A percentile compares a stretch with the other conserved stretches of the same genome.
Conservation (phyloP, 2,888 invertebrate genomes). For the Noctuana brunneofusca region DNA sequence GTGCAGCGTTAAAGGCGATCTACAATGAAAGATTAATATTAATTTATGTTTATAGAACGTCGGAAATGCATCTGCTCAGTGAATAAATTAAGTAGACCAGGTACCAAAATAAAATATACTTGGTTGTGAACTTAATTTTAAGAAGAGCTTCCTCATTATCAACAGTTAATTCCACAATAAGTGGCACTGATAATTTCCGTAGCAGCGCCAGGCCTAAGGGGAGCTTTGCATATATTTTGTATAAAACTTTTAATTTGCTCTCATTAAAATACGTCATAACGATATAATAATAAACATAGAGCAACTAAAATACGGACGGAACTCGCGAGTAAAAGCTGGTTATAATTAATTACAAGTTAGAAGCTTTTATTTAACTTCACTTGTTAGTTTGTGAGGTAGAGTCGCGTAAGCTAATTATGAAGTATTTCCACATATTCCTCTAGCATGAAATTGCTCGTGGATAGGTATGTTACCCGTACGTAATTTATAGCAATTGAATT, state of each 20-base stretch:
- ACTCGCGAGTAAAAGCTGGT: slow-evolving; percentile 22
- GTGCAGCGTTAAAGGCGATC: no score
- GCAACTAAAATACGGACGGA: slow-evolving; percentile 16
- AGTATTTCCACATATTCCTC: slow-evolving; percentile 16
- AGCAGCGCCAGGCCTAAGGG: slow-evolving; percentile 3
- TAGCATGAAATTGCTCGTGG: slow-evolving; percentile 3
- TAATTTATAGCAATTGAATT: neutral
- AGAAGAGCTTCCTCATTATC: neutral
- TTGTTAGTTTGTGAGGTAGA: slow-evolving; percentile 28
- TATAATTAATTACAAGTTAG: slow-evolving; percentile 33
- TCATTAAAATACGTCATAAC: slow-evolving; percentile 27
- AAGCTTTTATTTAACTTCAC: slow-evolving; percentile 31
- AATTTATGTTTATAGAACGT: no score
- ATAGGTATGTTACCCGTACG: neutral
- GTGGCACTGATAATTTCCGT: slow-evolving; percentile 2
- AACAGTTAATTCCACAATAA: neutral
- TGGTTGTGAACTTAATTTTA: neutral
- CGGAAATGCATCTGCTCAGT: no score
- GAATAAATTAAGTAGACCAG: no score
- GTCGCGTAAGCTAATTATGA: slow-evolving; percentile 21
- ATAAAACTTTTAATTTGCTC: slow-evolving; percentile 25
- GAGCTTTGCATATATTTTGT: slow-evolving; percentile 4
- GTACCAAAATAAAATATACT: neutral
- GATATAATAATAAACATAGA: slow-evolving; percentile 16
- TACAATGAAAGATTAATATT: no score